Percentiles rank a stretch among this genome's conserved stretches.
Conservation (phyloP, 2,797 vertebrate genomes). For the Chiroxiphia lanceolata region DNA sequence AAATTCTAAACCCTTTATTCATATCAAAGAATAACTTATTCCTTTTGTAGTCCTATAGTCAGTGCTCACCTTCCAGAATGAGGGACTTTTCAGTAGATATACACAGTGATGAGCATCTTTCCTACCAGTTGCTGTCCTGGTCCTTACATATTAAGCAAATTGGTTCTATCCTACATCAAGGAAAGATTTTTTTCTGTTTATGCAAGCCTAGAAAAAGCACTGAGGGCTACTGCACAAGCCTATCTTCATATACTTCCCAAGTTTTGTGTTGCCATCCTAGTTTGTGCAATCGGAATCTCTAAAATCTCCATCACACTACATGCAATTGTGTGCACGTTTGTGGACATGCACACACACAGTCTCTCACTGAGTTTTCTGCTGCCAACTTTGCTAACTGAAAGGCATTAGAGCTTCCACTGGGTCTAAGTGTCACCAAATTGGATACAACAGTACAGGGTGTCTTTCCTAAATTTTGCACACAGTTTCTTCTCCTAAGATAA, state of each 20-base stretch:
- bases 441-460: not conserved
- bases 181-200: not conserved
- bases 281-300: not conserved
- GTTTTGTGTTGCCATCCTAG: not conserved
- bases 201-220: not conserved
- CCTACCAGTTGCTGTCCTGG: not conserved
- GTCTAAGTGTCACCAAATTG: not conserved
- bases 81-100: not conserved
- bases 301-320: fast-evolving
- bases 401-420: not conserved
- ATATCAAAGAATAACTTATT: not conserved
- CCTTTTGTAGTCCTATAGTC: not conserved
- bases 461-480: not conserved
- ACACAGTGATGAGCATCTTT: not conserved
- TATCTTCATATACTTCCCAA: not conserved
- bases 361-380: not conserved
- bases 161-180: not conserved
- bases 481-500: not conserved
- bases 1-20: not conserved
- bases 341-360: too few relatives aligned
- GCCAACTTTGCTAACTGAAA: not conserved
- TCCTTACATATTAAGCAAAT: not conserved
- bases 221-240: not conserved
- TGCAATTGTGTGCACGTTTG: not conserved
- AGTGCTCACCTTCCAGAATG: not conserved